A percentile compares a stretch with the other conserved stretches of the same genome.
phyloP scores from a whole-genome alignment of 35 echinoderm and acorn worm genomes.

The Patiria miniata region DNA sequence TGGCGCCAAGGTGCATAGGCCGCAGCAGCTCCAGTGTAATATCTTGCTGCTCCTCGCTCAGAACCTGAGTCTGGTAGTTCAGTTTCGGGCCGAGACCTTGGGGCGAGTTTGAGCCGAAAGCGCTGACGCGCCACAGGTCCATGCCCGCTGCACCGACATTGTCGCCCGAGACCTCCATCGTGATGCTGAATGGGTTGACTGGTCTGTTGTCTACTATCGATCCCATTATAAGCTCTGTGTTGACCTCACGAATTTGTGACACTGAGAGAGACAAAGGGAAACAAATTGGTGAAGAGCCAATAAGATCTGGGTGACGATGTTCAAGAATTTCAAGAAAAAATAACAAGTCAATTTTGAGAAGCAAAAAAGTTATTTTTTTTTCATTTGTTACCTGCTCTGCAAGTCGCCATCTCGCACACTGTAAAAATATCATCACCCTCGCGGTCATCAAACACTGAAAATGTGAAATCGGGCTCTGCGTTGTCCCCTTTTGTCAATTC shows the following conservation, averaged over 20 bases:
- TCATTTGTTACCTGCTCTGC: constrained; percentile 61
- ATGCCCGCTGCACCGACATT: constrained; percentile 69
- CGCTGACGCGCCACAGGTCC: constrained; percentile 72
- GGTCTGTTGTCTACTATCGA: constrained; percentile 36
- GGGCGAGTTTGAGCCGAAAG: constrained; percentile 51
- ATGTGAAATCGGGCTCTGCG: constrained; percentile 66
- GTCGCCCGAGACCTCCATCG: constrained; percentile 18
- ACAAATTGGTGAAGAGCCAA: not conserved
- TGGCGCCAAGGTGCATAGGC: constrained; percentile 56
- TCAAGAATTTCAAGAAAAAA: too few species aligned
- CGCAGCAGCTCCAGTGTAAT: constrained; percentile 43
- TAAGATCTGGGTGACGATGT: too few species aligned
- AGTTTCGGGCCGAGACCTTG: constrained; percentile 53
- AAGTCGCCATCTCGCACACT: constrained; percentile 49
- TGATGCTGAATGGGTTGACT: constrained; percentile 45
- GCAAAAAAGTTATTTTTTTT: not conserved
- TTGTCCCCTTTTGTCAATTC: constrained; percentile 81
- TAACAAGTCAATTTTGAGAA: too few species aligned
- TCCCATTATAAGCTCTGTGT: constrained; percentile 48
- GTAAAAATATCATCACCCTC: constrained; percentile 52
- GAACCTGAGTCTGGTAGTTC: constrained; percentile 54
- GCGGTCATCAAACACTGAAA: constrained; percentile 47
- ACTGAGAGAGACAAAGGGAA: not conserved
- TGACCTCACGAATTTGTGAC: constrained; percentile 8
- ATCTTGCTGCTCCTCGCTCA: constrained; percentile 74